A percentile compares a stretch with the other conserved stretches of the same genome.
Evolutionary conservation across 2,888 invertebrate species (phyloP).

Genomic region (Orchestes rusci): DNA sequence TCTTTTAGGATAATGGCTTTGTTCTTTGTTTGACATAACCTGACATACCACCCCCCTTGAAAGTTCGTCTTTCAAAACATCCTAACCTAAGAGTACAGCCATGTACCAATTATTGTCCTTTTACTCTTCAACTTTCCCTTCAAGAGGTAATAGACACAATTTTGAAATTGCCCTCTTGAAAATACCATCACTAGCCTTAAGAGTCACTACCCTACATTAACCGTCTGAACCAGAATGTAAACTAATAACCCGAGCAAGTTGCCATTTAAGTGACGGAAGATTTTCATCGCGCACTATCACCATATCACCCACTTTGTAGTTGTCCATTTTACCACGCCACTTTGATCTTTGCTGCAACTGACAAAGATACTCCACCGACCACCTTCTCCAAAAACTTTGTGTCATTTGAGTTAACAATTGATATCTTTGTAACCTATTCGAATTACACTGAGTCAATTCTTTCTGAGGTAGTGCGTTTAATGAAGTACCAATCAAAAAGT

Average conservation of each 20-base stretch:
- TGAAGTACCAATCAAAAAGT: conserved; percentile 4
- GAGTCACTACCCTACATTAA: not conserved
- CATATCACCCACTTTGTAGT: not conserved
- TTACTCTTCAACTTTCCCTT: not conserved
- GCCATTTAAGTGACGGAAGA: not conserved
- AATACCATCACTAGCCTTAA: not conserved
- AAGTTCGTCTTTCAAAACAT: not conserved
- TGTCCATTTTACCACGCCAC: conserved; percentile 1
- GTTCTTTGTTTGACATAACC: too few relatives aligned
- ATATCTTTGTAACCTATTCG: not conserved
- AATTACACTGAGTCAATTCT: not conserved
- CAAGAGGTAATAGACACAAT: not conserved
- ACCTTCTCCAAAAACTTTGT: conserved; percentile 3
- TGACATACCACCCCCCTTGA: too few relatives aligned
- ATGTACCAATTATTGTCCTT: too few relatives aligned
- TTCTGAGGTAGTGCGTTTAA: not conserved
- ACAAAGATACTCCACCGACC: not conserved
- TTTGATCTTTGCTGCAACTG: conserved; percentile 3
- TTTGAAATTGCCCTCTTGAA: not conserved
- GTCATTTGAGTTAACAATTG: not conserved
- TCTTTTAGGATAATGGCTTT: too few relatives aligned
- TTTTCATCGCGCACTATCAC: not conserved
- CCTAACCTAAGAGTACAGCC: not conserved
- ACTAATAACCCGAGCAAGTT: not conserved
- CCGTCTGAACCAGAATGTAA: not conserved